Evolutionary conservation across 2,888 invertebrate species (phyloP).

Genomic region (Papilio elwesi): DNA sequence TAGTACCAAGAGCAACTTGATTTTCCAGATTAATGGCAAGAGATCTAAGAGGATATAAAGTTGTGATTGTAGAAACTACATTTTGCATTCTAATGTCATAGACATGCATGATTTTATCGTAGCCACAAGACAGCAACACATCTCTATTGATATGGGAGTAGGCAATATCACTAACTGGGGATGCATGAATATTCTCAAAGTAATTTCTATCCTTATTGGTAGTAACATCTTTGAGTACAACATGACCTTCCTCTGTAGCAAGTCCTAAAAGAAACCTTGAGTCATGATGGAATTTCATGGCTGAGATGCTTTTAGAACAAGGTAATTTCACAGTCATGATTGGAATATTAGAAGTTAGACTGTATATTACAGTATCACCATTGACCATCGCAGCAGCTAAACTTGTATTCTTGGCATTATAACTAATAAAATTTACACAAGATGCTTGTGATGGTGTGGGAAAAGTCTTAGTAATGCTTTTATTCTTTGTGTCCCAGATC

Average conservation of each 20-base stretch:
- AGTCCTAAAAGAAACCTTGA: slow-evolving; percentile 72
- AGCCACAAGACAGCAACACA: slow-evolving; percentile 82
- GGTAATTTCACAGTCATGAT: slow-evolving; percentile 71
- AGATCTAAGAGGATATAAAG: slow-evolving; percentile 70
- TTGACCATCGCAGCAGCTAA: slow-evolving; percentile 77
- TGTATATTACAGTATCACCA: slow-evolving; percentile 79
- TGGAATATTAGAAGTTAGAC: slow-evolving; percentile 79
- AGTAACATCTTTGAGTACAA: slow-evolving; percentile 73
- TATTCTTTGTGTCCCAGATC: slow-evolving; percentile 80
- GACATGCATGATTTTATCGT: slow-evolving; percentile 83
- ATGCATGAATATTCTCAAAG: slow-evolving; percentile 81
- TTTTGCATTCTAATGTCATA: slow-evolving; percentile 81
- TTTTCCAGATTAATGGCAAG: slow-evolving; percentile 74
- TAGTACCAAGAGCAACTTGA: slow-evolving; percentile 82
- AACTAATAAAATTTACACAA: slow-evolving; percentile 72
- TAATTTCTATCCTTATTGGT: slow-evolving; percentile 76
- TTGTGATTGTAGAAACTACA: slow-evolving; percentile 73
- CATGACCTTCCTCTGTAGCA: slow-evolving; percentile 81
- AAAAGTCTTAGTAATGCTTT: slow-evolving; percentile 76
- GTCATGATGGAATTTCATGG: slow-evolving; percentile 80
- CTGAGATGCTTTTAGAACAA: slow-evolving; percentile 74
- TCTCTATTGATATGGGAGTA: slow-evolving; percentile 83
- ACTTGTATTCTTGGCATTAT: slow-evolving; percentile 77
- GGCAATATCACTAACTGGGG: slow-evolving; percentile 83
- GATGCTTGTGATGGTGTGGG: slow-evolving; percentile 70